Evolutionary conservation across 2,113 vertebrate species (phyloP), one percentile per base, ranked within the genome.

Genomic region (Hippolais icterina): DNA sequence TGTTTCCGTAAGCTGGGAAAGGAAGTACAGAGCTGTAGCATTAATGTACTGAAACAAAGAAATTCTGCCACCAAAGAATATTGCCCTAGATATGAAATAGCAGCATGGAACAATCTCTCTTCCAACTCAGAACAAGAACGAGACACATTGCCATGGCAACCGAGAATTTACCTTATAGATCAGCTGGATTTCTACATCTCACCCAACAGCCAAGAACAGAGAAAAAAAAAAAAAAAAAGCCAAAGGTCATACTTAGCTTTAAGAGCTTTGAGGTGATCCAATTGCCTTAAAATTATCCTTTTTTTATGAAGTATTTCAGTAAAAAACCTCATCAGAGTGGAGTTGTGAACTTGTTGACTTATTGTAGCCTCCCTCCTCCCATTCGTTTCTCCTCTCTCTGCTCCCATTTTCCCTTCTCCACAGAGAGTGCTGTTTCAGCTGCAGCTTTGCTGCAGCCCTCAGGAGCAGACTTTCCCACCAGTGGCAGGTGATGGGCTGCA

Each of bases 11-110:
- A 93, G 66, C 89, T 83, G 66, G 53, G 69, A 96, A 84, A 94
- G 78, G 66, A 92, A 90, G 77, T 94, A 71, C n/a, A 82, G 69
- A 61, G 11, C 25, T 64, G 53, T 94, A 87, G 63, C 60, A 33
- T 64, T 74, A 56, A 88, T 39, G 31, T 86, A 88, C 39, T 66
- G 60, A 92, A 96, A 96, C 84, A 72, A 87, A 94, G 63, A 68
- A 70, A 61, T 68, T 81, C 72, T 92, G 41, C 61, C 72, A 93
- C 94, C 94, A 93, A 96, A 96, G 85, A 94, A 60, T 61, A 59
- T 75, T 78, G 72, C 49, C 83, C 83, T 71, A 35, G 29, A 82
- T 37, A 20, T 25, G 72, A 90, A 90, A 87, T 22, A 90, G 47
- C 83, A 75, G 56, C 8, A 1, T 50, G 69, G 77, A 95, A 82